Percentiles rank a stretch among this genome's conserved stretches.
Conservation (phyloP, 2,113 vertebrate genomes). For the Melanerpes aurifrons region DNA sequence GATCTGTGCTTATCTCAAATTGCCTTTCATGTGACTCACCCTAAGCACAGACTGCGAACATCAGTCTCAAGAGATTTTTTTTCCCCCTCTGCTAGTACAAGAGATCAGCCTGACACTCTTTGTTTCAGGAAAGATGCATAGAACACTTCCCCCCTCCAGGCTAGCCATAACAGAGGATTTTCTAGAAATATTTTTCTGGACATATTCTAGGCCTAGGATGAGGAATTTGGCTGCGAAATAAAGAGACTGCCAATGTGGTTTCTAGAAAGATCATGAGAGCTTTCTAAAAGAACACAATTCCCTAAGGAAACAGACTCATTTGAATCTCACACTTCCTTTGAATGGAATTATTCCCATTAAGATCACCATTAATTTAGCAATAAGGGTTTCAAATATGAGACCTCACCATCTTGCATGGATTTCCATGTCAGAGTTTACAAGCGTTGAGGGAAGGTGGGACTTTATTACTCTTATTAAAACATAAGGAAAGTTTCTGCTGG, state of each 20-base stretch:
- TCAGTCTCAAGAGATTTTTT: background rate
- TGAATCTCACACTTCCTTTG: background rate
- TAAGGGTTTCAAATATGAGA: background rate
- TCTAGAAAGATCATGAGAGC: constrained; percentile 11
- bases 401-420: background rate
- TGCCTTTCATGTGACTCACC: constrained; percentile 32
- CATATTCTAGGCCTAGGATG: background rate
- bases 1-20: constrained; percentile 40
- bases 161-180: constrained; percentile 22
- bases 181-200: constrained; percentile 7
- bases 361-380: background rate
- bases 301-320: background rate
- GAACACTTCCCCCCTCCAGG: background rate
- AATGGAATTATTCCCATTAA: background rate
- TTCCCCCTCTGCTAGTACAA: background rate
- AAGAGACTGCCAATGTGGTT: background rate
- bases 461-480: background rate
- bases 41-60: background rate
- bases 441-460: background rate
- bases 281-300: background rate
- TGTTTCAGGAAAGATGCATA: background rate
- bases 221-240: constrained; percentile 16
- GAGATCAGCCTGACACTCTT: background rate
- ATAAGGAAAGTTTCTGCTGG: background rate
- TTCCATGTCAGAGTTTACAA: background rate